A percentile compares a stretch with the other conserved stretches of the same genome.
These are phyloP conservation scores for Phaethornis superciliosus DNA, from an alignment of 2,113 vertebrate species.

Conservation along the genomic window DNA sequence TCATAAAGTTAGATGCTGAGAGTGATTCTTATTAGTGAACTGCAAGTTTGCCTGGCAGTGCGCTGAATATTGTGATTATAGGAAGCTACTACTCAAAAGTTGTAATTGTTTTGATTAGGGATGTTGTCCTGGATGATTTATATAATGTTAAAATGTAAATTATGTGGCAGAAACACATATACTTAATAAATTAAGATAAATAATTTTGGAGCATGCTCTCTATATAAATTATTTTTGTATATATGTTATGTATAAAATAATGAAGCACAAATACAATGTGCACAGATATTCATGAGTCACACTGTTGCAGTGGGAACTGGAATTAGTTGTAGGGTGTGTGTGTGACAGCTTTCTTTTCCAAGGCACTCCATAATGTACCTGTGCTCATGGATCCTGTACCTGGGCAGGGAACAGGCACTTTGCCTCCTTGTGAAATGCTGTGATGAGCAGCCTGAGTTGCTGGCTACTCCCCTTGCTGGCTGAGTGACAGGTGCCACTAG, in stretches of 20 bases:
- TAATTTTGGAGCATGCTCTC: not conserved
- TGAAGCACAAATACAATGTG: not conserved
- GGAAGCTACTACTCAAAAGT: not conserved
- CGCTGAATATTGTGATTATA: not conserved
- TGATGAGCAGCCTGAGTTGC: not conserved
- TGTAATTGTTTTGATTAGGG: not conserved
- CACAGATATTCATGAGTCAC: not conserved
- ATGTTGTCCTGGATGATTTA: not conserved
- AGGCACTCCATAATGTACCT: not conserved
- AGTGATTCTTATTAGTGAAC: not conserved
- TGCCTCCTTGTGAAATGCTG: not conserved
- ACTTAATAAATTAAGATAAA: not conserved
- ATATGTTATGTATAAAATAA: not conserved
- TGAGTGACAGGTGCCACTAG: not conserved
- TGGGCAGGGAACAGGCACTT: not conserved
- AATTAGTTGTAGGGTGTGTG: not conserved
- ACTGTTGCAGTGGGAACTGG: not conserved
- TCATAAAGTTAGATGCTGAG: not conserved
- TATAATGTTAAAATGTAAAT: not conserved
- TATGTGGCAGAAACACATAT: not conserved
- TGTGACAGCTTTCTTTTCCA: not conserved
- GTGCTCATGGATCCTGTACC: not conserved
- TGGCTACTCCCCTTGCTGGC: constrained; percentile 56
- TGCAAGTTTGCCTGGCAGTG: not conserved
- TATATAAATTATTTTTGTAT: not conserved